Conservation (phyloP, 2,888 invertebrate species). For the Oligia fasciuncula region DNA sequence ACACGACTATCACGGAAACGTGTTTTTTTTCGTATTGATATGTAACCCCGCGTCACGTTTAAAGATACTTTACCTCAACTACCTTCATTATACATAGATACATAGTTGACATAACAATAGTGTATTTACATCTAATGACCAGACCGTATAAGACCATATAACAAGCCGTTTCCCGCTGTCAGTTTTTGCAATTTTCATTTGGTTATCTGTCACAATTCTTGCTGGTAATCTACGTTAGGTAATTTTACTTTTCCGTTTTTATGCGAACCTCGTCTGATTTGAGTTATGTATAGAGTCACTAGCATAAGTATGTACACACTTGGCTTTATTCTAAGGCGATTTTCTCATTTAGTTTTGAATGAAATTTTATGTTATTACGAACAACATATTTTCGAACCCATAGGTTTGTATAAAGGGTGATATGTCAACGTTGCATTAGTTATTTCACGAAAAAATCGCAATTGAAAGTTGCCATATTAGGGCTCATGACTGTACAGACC, state of each 20-base stretch:
- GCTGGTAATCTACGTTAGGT: background rate
- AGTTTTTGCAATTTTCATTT: conserved; percentile 21
- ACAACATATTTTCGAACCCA: too few relatives aligned
- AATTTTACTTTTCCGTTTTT: background rate
- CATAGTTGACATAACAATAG: background rate
- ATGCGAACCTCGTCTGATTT: background rate
- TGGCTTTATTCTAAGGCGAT: too few relatives aligned
- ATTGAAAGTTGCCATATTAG: too few relatives aligned
- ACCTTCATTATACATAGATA: background rate
- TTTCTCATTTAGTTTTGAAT: too few relatives aligned
- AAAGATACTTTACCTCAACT: background rate
- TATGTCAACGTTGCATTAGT: too few relatives aligned
- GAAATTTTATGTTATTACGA: too few relatives aligned
- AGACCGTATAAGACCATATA: background rate
- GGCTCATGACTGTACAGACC: too few relatives aligned
- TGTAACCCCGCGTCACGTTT: background rate
- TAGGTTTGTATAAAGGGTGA: too few relatives aligned
- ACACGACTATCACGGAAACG: background rate
- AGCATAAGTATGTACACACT: too few relatives aligned
- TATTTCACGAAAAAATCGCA: too few relatives aligned
- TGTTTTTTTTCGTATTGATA: background rate
- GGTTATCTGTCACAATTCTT: background rate
- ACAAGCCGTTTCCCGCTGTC: background rate
- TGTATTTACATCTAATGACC: background rate
- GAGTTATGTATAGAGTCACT: background rate